These are phyloP conservation scores for Dinothrombium tinctorium DNA, from an alignment of 1,140 invertebrate species.

Conservation along the genomic window DNA sequence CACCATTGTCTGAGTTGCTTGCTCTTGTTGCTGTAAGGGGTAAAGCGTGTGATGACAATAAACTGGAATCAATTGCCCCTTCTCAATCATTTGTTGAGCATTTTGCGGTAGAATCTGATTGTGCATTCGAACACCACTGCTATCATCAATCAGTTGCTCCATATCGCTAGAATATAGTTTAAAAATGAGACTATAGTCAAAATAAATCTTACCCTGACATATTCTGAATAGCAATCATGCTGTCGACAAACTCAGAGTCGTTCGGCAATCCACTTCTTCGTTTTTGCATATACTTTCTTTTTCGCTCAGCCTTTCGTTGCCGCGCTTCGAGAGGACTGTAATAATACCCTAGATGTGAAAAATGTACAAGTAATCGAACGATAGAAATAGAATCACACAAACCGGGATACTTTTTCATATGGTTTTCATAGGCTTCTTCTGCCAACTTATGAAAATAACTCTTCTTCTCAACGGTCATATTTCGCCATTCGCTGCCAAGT, in stretches of 20 bases:
- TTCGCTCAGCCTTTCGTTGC: slow-evolving; percentile 6
- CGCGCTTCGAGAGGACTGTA: slow-evolving; percentile 11
- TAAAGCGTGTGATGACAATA: too few species aligned
- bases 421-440: slow-evolving; percentile 30
- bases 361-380: background rate
- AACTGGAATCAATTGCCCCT: too few species aligned
- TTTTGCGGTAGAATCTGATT: background rate
- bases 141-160: background rate
- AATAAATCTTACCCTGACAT: background rate
- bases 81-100: too few species aligned
- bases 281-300: slow-evolving; percentile 4
- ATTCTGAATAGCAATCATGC: background rate
- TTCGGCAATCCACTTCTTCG: background rate
- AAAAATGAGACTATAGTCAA: background rate
- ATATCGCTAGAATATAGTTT: background rate
- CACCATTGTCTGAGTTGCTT: too few species aligned
- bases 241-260: background rate
- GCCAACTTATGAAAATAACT: slow-evolving; percentile 26
- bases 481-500: slow-evolving; percentile 28
- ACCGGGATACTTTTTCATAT: slow-evolving; percentile 38
- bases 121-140: background rate
- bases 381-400: background rate
- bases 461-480: slow-evolving; percentile 22
- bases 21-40: too few species aligned
- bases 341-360: slow-evolving; percentile 10